These are phyloP conservation scores for Hippopotamus amphibius DNA, from an alignment of 2,113 vertebrate species.

Conservation along the genomic window DNA sequence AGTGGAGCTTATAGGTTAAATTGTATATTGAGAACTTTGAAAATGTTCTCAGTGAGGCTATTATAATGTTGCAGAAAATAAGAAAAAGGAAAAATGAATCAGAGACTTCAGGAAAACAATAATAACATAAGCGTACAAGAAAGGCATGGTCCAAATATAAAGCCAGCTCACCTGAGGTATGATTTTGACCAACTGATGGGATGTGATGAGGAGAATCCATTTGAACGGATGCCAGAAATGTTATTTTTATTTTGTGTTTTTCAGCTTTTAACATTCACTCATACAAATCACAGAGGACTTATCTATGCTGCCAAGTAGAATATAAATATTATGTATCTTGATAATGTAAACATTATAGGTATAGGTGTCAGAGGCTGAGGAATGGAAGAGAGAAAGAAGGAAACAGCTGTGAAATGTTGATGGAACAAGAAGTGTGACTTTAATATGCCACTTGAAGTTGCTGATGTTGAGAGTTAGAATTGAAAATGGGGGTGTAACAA, in stretches of 20 bases:
- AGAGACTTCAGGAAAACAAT: neutral
- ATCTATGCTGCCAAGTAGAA: conserved; percentile 21
- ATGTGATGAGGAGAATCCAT: neutral
- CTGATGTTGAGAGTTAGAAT: neutral
- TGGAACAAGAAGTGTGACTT: neutral
- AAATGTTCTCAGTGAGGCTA: neutral
- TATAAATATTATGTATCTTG: neutral
- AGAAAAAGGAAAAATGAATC: neutral
- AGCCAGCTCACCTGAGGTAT: neutral
- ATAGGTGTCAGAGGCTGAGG: neutral
- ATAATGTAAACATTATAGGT: neutral
- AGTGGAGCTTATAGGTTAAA: neutral
- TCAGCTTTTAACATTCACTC: neutral
- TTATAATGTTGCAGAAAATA: neutral
- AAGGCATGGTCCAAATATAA: neutral
- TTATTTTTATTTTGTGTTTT: neutral
- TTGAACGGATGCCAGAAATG: neutral
- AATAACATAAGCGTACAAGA: neutral
- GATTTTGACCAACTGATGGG: conserved; percentile 18
- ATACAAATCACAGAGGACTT: neutral
- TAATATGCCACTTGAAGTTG: neutral
- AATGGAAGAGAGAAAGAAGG: neutral
- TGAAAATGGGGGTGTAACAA: neutral
- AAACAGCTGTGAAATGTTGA: conserved; percentile 9
- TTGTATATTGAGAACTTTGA: neutral